Base-by-base conservation (phyloP, 1,140 invertebrate species). In the Brachionus rubens region DNA sequence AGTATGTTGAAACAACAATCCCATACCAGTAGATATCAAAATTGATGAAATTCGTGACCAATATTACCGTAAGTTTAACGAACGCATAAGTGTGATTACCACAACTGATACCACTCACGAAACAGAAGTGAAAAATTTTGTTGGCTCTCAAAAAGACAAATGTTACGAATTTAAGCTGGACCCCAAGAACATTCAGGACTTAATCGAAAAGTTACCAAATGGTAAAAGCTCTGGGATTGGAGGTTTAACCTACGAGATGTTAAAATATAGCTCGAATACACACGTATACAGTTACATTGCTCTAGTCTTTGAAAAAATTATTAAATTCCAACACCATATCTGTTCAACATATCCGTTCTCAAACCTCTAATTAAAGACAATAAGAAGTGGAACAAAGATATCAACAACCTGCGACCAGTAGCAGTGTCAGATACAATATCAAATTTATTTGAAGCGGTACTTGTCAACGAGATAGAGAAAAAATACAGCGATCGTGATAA, bases 361-460 rank as follows among this genome's bases (percentile, higher is more conserved):
- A 26, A 30, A 54, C 50, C 50, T 21, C 21, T 54, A 30, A 30
- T 54, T 2, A 54, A 54, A 54, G 26, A 54, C 14, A 54, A 19
- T 12, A 54, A 54, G 28, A 26, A 26, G 6, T 30, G 19, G 14
- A 54, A 54, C 28, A 54, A 28, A 28, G 50, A 54, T 26, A 24
- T 54, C 6, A 26, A 21, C 3, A 54, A 54, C 28, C 14, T 54
- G 50, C 21, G 50, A 54, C 50, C 50, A 30, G 16, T 30, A 26
- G 50, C 50, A 26, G 14, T 54, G 5, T 54, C 24, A 14, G 50
- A 54, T 26, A 12, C 50, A 26, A 12, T 54, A 5, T 19, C 50
- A 26, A 54, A 54, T 54, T 26, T 54, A 26, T 54, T 54, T 54
- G 50, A 54, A 54, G 50, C 50, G 28, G 50, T 54, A 24, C 5